A percentile compares a stretch with the other conserved stretches of the same genome.
Evolutionary conservation across 2,113 vertebrate genomes (phyloP).

Genomic region (Lagopus leucura): DNA sequence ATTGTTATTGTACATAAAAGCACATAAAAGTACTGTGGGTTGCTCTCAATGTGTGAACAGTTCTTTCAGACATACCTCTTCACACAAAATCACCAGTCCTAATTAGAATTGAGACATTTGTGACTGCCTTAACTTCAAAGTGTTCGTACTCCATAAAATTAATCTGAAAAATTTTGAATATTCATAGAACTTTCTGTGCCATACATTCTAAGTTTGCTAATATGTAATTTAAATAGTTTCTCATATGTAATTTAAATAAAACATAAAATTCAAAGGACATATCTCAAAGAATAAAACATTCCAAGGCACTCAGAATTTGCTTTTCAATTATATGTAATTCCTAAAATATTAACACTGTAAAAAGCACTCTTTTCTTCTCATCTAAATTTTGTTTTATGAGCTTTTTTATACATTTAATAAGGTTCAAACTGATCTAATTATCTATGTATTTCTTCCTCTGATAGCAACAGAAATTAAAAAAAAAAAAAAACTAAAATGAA

Average conservation of each 20-base stretch:
- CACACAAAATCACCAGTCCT: not conserved
- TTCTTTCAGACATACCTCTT: not conserved
- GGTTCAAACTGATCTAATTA: not conserved
- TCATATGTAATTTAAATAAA: not conserved
- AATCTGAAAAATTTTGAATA: slow-evolving; percentile 19
- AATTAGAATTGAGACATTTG: slow-evolving; percentile 24
- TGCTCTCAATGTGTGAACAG: not conserved
- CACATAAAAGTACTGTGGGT: not conserved
- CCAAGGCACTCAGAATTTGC: not conserved
- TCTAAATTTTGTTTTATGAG: not conserved
- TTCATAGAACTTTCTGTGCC: not conserved
- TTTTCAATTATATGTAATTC: not conserved
- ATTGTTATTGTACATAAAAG: not conserved
- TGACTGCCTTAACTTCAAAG: not conserved
- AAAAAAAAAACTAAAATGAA: not conserved
- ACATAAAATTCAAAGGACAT: not conserved
- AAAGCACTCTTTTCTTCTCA: fast-evolving
- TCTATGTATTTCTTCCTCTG: not conserved
- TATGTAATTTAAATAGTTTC: too few species aligned
- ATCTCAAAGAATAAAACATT: not conserved
- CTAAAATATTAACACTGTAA: not conserved
- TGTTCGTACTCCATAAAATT: not conserved
- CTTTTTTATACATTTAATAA: not conserved
- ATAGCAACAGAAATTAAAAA: not conserved
- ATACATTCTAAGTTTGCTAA: not conserved